These are phyloP conservation scores for Eptesicus fuscus DNA, from an alignment of 2,113 vertebrate species.

Conservation along the genomic window DNA sequence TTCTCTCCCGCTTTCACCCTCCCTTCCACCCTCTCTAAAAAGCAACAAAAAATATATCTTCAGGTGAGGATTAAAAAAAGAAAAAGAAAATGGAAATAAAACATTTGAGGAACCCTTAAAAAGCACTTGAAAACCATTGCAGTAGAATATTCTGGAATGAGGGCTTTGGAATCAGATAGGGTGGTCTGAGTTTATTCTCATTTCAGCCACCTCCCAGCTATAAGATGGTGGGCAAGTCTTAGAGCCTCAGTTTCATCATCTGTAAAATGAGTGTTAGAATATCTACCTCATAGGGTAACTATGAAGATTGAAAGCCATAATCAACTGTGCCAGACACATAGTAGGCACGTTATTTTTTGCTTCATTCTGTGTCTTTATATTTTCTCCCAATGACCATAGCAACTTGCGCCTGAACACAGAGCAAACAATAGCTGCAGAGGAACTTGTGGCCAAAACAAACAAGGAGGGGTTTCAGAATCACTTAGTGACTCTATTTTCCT, in stretches of 20 bases:
- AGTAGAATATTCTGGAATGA: not conserved
- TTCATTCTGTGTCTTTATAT: slow-evolving; percentile 46
- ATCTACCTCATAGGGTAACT: not conserved
- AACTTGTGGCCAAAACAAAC: slow-evolving; percentile 68
- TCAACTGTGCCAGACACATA: not conserved
- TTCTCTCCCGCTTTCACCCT: too few relatives aligned
- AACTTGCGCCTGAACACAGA: slow-evolving; percentile 61
- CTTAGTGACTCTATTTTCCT: slow-evolving; percentile 43
- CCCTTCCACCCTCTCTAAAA: too few relatives aligned
- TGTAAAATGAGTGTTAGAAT: not conserved
- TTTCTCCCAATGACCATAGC: slow-evolving; percentile 57
- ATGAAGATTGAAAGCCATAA: not conserved
- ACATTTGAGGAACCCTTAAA: not conserved
- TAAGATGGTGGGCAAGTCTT: not conserved
- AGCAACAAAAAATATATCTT: too few relatives aligned
- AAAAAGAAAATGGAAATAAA: not conserved
- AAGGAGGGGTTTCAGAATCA: slow-evolving; percentile 52
- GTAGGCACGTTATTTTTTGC: not conserved
- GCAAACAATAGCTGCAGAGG: slow-evolving; percentile 51
- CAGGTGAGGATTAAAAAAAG: too few relatives aligned
- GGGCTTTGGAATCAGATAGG: not conserved
- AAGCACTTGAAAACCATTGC: not conserved
- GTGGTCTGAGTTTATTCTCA: not conserved
- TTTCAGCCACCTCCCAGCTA: not conserved
- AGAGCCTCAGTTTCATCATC: not conserved